phyloP scores from a whole-genome alignment of 2,888 invertebrate genomes.

The Drosophila rubida region DNA sequence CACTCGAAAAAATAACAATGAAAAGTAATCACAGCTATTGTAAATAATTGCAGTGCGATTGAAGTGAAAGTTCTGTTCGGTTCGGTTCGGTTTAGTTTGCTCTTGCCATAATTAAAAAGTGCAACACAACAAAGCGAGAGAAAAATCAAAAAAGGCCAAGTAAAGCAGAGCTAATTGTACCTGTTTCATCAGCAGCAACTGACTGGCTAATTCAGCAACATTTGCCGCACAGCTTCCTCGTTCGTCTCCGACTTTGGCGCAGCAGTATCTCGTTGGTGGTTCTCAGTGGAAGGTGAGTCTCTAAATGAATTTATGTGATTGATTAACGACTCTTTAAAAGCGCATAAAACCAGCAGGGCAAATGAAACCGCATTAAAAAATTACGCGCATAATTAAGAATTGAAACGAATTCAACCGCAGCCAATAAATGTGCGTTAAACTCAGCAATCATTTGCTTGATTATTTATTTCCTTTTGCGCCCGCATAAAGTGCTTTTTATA shows the following conservation, averaged over 20 bases:
- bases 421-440: constrained; percentile 42
- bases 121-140: background rate
- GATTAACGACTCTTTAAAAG: constrained; percentile 14
- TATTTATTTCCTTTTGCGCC: constrained; percentile 24
- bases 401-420: constrained; percentile 59
- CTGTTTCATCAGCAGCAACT: constrained; percentile 28
- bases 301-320: background rate
- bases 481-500: constrained; percentile 18
- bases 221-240: constrained; percentile 33
- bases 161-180: constrained; percentile 45
- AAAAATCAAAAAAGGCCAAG: constrained; percentile 11
- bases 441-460: constrained; percentile 22
- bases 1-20: constrained; percentile 43
- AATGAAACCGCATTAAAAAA: constrained; percentile 39
- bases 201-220: constrained; percentile 42
- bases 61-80: constrained; percentile 49
- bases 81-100: constrained; percentile 13
- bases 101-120: constrained; percentile 34
- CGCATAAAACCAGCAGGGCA: background rate
- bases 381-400: constrained; percentile 61
- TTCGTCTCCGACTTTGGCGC: constrained; percentile 36
- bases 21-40: constrained; percentile 58
- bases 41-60: constrained; percentile 48
- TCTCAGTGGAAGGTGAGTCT: constrained; percentile 72
- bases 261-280: constrained; percentile 67